Evolutionary conservation across 1,140 invertebrate genomes (phyloP).

Genomic region (Cydia pomonella): DNA sequence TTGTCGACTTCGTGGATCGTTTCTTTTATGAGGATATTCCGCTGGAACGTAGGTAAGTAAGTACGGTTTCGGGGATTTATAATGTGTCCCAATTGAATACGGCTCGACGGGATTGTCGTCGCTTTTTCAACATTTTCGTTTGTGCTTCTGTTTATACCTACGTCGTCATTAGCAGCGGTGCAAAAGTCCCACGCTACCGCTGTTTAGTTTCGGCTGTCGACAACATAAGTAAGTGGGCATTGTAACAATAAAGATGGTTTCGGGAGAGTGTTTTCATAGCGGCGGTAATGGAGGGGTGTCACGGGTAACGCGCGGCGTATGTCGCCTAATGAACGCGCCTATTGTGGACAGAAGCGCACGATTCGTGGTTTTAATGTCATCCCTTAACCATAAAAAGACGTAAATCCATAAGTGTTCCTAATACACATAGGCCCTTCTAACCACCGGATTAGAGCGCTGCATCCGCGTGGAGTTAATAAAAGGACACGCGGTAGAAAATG

Average conservation of each 20-base stretch:
- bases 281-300: slow-evolving; percentile 70
- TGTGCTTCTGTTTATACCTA: slow-evolving; percentile 22
- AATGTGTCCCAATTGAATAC: slow-evolving; percentile 63
- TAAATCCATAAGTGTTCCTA: not conserved
- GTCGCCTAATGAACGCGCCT: slow-evolving; percentile 71
- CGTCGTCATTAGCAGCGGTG: not conserved
- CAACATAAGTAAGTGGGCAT: slow-evolving; percentile 73
- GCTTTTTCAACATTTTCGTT: slow-evolving; percentile 38
- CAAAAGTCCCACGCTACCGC: slow-evolving; percentile 21
- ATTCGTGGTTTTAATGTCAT: slow-evolving; percentile 56
- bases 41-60: slow-evolving; percentile 65
- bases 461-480: slow-evolving; percentile 26
- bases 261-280: slow-evolving; percentile 66
- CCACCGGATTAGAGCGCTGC: not conserved
- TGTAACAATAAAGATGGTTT: slow-evolving; percentile 67
- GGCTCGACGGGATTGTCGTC: slow-evolving; percentile 48
- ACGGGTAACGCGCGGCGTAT: slow-evolving; percentile 69
- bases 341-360: slow-evolving; percentile 70
- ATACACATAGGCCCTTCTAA: not conserved
- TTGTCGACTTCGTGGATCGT: slow-evolving; percentile 72
- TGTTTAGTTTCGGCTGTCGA: slow-evolving; percentile 68
- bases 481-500: slow-evolving; percentile 28
- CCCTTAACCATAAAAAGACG: not conserved
- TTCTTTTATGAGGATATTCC: slow-evolving; percentile 72
- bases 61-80: slow-evolving; percentile 64